A percentile compares a stretch with the other conserved stretches of the same genome.
phyloP scores from a whole-genome alignment of 2,888 invertebrate genomes.

The Pterobdella sp. region DNA sequence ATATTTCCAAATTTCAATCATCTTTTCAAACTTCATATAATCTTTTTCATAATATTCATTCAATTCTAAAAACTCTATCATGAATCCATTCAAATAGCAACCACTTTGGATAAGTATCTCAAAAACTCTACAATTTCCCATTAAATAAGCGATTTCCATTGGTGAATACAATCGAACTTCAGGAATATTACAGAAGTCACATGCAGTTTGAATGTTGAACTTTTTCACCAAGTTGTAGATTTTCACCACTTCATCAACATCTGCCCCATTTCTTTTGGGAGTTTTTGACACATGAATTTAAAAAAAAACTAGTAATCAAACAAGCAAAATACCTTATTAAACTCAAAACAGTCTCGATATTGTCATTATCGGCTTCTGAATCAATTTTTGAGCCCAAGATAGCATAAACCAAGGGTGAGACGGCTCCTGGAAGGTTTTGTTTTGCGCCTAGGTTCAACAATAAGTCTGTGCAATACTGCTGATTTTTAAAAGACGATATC shows the following conservation, averaged over 20 bases:
- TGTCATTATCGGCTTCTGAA: background rate
- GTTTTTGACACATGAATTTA: too few species aligned
- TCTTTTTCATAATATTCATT: background rate
- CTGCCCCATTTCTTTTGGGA: background rate
- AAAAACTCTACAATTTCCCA: conserved; percentile 5
- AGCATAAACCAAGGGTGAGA: background rate
- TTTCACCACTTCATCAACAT: background rate
- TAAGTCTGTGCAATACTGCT: background rate
- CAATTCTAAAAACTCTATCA: background rate
- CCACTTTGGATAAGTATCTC: background rate
- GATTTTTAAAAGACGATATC: conserved; percentile 1
- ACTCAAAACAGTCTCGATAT: background rate
- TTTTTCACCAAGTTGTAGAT: background rate
- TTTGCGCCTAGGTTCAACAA: background rate
- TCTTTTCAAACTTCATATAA: background rate
- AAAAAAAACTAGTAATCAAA: too few species aligned
- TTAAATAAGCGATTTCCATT: conserved; percentile 6
- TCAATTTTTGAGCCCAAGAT: background rate
- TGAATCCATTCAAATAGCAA: background rate
- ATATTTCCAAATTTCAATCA: background rate
- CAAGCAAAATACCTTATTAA: background rate
- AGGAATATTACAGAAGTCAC: background rate
- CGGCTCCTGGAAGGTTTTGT: background rate
- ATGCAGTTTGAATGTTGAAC: background rate
- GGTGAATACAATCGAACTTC: conserved; percentile 9